Evolutionary conservation across 1,140 invertebrate species (phyloP), one percentile per base, ranked within the genome.

Genomic region (Dinothrombium tinctorium): DNA sequence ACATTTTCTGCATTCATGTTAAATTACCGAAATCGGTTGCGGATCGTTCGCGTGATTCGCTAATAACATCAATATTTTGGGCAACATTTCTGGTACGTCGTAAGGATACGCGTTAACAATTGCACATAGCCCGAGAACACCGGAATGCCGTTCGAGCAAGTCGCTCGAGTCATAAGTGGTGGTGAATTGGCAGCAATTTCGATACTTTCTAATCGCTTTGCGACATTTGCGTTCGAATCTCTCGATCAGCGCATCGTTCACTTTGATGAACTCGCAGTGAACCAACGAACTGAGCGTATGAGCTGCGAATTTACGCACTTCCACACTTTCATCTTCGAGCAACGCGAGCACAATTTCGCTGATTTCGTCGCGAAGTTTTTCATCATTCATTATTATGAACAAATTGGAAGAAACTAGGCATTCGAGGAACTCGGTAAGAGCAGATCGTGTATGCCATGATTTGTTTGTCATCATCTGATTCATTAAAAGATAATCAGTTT

Each of bases 101-200:
- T 94, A 92, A 0, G 87, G 87, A 58, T 75, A 72, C 6, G 84
- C 79, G 46, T 70, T 70, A 9, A 94, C 70, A 56, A 83, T 84
- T 2, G 81, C 73, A 57, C 82, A 82, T 21, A 94, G 58, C 8
- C 84, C 84, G 3, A 92, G 63, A 24, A 92, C 72, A 23, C 79
- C 83, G 29, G 73, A 72, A 58, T 90, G 84, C 5, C 62, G 48
- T 45, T 59, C 53, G 6, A 62, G 46, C 22, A 66, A 41, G 61
- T 61, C 56, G 41, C 53, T 46, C 7, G 51, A 47, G 14, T 45
- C 48, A 41, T 41, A 41, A 11, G 29, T 40, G n/a, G n/a, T n/a
- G n/a, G n/a, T 54, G 19, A 61, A 15, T 9, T 26, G 7, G 44
- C 47, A 58, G 59, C 0, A 56, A 60, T 41, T 53, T 60, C 1